Base-by-base conservation (phyloP, 2,797 vertebrate species). In the Cirrhinus molitorella region DNA sequence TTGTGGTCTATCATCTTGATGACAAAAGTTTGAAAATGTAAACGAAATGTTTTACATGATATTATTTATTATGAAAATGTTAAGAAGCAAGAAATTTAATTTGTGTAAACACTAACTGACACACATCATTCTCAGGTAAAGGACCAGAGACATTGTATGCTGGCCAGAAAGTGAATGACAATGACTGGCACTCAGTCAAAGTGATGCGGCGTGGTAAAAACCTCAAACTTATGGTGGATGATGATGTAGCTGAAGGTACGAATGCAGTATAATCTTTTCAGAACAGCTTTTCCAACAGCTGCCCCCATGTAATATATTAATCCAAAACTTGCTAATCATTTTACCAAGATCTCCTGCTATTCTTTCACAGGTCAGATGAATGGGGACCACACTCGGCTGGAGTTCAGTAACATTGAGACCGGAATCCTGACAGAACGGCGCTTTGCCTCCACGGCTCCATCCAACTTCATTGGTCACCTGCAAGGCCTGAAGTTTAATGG, bases 401-500 rank as follows among this genome's bases (percentile, higher is more conserved):
- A 99, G 92, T 99, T 99, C 92, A 98, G 97, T 94, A 99, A 99
- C 49, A 96, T 99, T 0, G 98, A 99, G 92, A 98, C 97, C 0
- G 98, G 98, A 19, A 97, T 98, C 91, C 95, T 99, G 94, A 99
- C 98, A 0, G 98, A 99, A 92, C 96, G 96, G 4, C 96, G 97
- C 0, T 99, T 97, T 81, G 95, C 97, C 87, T 97, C 98, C 0
- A 94, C 96, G 0, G 93, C 97, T 37, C 98, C 98, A 0, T 98
- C 98, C 61, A 96, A 97, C 86, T 99, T 98, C 87, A 98, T 99
- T 0, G 98, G 98, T 4, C 98, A 99, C 80, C 95, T 99, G 40
- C 98, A 99, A 96, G 96, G 97, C 89, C 96, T 99, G 6, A 98
- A 97, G 94, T 99, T 99, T 89, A 99, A 99, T 0, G 97, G 98